Conservation (phyloP, 2,113 vertebrate genomes). For the Paramormyrops kingsleyae region DNA sequence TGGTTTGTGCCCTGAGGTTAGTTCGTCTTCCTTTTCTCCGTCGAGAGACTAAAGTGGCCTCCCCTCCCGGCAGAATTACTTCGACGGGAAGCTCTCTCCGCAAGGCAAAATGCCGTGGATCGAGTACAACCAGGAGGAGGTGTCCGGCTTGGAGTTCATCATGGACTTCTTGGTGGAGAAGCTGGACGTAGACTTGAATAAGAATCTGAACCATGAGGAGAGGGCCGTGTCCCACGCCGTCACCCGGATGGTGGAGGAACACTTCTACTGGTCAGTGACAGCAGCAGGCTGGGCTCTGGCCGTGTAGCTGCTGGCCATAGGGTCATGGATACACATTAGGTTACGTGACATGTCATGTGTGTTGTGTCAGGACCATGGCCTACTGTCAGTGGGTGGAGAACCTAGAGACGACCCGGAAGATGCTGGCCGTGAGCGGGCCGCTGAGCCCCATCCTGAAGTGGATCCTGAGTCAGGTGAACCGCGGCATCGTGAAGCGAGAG, state of each 20-base stretch:
- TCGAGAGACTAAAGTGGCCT: neutral
- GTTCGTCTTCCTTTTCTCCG: neutral
- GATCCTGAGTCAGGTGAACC: conserved; percentile 89
- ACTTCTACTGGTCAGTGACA: conserved; percentile 85
- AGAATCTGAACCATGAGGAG: conserved; percentile 78
- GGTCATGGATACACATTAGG: neutral
- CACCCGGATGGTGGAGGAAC: conserved; percentile 94
- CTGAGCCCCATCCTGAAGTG: conserved; percentile 88
- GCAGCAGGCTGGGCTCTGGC: neutral
- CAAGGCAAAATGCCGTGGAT: conserved; percentile 99
- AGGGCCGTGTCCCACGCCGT: conserved; percentile 81
- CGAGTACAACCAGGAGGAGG: conserved; percentile 89
- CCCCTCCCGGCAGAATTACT: conserved; percentile 77
- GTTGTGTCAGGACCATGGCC: conserved; percentile 76
- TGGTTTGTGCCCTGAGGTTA: neutral
- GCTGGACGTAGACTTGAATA: conserved; percentile 88
- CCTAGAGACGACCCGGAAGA: conserved; percentile 87
- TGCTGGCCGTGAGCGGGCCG: conserved; percentile 86
- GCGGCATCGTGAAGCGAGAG: conserved; percentile 87
- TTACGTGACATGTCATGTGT: conserved; percentile 8
- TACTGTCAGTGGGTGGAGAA: conserved; percentile 99
- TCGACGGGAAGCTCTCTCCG: conserved; percentile 90
- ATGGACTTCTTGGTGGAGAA: conserved; percentile 96
- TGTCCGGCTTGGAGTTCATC: conserved; percentile 91
- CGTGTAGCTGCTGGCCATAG: conserved; percentile 10